Evolutionary conservation across 2,888 invertebrate genomes (phyloP).

Genomic region (Adela reaumurella): DNA sequence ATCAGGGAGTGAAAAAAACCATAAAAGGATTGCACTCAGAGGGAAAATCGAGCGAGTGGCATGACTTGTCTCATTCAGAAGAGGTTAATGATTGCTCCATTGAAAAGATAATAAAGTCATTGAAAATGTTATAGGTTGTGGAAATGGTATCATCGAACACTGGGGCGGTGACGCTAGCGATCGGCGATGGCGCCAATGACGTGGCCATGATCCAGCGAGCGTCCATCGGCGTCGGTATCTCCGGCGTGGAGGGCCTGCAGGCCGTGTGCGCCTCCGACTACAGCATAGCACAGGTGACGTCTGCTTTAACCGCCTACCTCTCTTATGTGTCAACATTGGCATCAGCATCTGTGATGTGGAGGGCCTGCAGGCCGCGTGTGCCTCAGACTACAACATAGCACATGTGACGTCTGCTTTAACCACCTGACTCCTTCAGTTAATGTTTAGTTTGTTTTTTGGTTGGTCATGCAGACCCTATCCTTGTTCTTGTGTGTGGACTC

Average conservation of each 20-base stretch:
- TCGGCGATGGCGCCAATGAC: constrained; percentile 97
- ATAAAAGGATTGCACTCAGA: no score
- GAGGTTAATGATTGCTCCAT: no score
- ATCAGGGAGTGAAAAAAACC: no score
- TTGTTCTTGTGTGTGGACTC: no score
- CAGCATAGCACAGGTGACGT: constrained; percentile 81
- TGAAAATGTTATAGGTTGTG: constrained; percentile 74
- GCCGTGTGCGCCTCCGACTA: constrained; percentile 99
- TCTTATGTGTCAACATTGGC: constrained; percentile 61
- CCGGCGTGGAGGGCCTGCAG: constrained; percentile 97
- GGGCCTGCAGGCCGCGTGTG: constrained; percentile 98
- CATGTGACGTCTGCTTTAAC: constrained; percentile 45
- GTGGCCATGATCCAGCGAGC: constrained; percentile 99
- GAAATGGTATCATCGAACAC: constrained; percentile 79
- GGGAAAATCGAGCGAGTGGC: no score
- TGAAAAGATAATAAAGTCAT: no score
- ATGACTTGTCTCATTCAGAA: no score
- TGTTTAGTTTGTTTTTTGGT: no score
- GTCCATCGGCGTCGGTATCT: constrained; percentile 95
- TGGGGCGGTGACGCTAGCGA: constrained; percentile 84
- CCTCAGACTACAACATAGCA: constrained; percentile 98
- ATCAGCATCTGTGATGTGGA: constrained; percentile 97
- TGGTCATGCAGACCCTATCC: no score
- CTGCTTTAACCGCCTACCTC: neutral
- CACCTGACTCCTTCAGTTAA: neutral